phyloP scores from a whole-genome alignment of 2,888 invertebrate genomes.

The Mechanitis mazaeus region DNA sequence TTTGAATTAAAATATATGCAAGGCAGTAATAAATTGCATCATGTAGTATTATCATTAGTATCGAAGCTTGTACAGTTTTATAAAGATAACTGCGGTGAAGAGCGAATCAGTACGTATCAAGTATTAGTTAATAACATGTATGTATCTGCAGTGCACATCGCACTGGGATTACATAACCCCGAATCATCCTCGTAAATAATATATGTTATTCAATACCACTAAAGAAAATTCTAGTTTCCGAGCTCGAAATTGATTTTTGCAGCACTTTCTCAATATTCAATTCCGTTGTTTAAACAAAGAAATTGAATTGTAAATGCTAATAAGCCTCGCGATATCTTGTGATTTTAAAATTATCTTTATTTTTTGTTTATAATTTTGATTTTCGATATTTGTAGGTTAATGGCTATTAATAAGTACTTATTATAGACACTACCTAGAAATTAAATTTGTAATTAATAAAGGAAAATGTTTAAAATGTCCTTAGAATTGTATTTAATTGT shows the following conservation, averaged over 20 bases:
- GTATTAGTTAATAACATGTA: slow-evolving; percentile 31
- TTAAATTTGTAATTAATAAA: no score
- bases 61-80: no score
- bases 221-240: slow-evolving; percentile 40
- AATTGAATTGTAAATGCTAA: slow-evolving; percentile 56
- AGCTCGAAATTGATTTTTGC: slow-evolving; percentile 51
- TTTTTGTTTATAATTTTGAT: background rate
- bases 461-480: no score
- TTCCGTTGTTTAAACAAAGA: slow-evolving; percentile 62
- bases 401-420: no score
- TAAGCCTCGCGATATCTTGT: slow-evolving; percentile 17
- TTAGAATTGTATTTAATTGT: no score
- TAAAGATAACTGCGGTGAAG: background rate
- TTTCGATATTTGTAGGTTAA: background rate
- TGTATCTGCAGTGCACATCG: slow-evolving; percentile 58
- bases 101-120: background rate
- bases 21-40: no score
- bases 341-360: slow-evolving; percentile 1
- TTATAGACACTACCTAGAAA: no score
- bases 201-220: slow-evolving; percentile 54
- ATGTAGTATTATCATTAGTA: no score
- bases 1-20: no score
- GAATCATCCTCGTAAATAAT: slow-evolving; percentile 63
- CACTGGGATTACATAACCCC: slow-evolving; percentile 58
- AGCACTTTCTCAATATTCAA: slow-evolving; percentile 59